These are phyloP conservation scores for Drosophila differens DNA, from an alignment of 2,888 invertebrate species.

Conservation along the genomic window DNA sequence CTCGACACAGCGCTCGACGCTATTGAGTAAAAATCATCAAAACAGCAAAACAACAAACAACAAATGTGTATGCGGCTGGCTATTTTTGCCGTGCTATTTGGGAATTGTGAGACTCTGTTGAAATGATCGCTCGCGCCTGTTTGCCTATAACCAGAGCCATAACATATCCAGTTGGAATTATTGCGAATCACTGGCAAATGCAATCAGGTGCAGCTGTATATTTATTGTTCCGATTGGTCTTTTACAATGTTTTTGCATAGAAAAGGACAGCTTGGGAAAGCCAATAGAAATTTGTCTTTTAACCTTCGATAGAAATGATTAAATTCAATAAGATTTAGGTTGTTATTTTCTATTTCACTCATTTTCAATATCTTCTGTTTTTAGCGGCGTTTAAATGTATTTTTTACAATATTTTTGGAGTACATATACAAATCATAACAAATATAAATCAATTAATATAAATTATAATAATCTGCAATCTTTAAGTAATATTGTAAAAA, in stretches of 20 bases:
- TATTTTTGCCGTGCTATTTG: conserved; percentile 49
- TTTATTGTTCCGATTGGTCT: conserved; percentile 12
- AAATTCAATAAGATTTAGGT: background rate
- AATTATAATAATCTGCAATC: background rate
- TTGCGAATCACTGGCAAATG: conserved; percentile 31
- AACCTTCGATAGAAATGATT: background rate
- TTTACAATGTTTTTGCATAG: background rate
- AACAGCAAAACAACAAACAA: conserved; percentile 36
- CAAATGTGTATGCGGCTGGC: conserved; percentile 26
- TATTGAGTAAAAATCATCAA: conserved; percentile 41
- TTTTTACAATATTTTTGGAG: background rate
- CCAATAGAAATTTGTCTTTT: background rate
- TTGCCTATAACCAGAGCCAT: conserved; percentile 7
- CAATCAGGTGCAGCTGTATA: conserved; percentile 41
- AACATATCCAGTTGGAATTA: conserved; percentile 47
- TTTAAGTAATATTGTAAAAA: background rate
- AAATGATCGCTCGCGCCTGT: conserved; percentile 31
- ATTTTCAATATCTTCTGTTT: background rate
- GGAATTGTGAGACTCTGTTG: conserved; percentile 24
- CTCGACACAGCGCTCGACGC: conserved; percentile 39
- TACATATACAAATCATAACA: background rate
- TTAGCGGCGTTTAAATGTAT: background rate
- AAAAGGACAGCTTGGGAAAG: background rate
- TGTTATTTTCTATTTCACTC: background rate
- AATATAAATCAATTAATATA: background rate